Evolutionary conservation across 2,888 invertebrate genomes (phyloP), one percentile per base, ranked within the genome.

Genomic region (Cephus pulcher): DNA sequence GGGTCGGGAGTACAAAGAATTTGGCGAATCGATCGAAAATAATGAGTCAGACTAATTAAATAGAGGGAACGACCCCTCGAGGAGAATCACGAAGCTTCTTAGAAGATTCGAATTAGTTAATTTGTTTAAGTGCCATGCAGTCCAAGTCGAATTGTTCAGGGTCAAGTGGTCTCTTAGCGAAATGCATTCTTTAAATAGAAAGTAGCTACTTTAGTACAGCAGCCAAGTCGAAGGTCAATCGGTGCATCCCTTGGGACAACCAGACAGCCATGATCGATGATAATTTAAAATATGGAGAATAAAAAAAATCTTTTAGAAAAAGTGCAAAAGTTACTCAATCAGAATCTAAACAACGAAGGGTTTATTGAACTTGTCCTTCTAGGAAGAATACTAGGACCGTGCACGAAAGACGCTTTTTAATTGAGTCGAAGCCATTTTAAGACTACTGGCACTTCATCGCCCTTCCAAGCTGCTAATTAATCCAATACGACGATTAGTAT

Each of bases 401-500:
- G 32, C 12, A n/a, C 71, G 71, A 71, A 71, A 30, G 32, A 71
- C 15, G 4, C 1, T 71, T 71, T 71, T 30, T 12, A 71, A 71
- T 71, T 9, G 71, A 15, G 71, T 12, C 71, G 12, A 33, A 15
- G 12, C 71, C 71, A 33, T 71, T 71, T 0, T 12, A 15, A 30
- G 12, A 12, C 11, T 11, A 56, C 6, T 23, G 1, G 23, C 71
- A 71, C 30, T 71, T 71, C 11, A 0, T 6, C 12, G 32, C 15
- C 71, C 71, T 33, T 71, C 4, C 30, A 15, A 33, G 9, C 71
- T 71, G 71, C 15, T 33, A 32, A 71, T 71, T 71, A 71, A 71
- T 71, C 71, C 32, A 71, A 32, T 2, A 33, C 1, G 33, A 71
- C 23, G 34, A 75, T 78, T 70, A 30, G 34, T 75, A 78, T 78